Conservation (phyloP, 1,140 invertebrate species). For the Drosophila arawakana region DNA sequence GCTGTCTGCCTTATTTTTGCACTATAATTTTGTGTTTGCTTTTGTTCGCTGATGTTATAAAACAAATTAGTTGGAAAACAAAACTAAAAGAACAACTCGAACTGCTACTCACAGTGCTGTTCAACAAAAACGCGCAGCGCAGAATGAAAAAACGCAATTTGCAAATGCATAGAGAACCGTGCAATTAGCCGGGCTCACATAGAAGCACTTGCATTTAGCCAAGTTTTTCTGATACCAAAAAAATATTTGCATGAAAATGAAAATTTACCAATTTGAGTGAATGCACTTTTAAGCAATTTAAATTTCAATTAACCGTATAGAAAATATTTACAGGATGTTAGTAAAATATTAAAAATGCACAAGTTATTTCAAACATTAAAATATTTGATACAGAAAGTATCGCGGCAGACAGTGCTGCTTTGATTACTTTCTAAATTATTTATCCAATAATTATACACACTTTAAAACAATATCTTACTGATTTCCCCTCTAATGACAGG, state of each 20-base stretch:
- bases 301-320: not conserved
- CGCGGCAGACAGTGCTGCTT: no score
- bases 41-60: constrained; percentile 74
- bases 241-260: constrained; percentile 6
- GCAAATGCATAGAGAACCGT: constrained; percentile 57
- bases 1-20: constrained; percentile 69
- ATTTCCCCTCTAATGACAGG: not conserved
- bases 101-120: not conserved
- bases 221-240: not conserved
- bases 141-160: constrained; percentile 52
- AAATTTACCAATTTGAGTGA: constrained; percentile 15
- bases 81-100: constrained; percentile 38
- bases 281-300: not conserved
- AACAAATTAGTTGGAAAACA: constrained; percentile 76
- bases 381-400: no score
- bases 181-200: constrained; percentile 71
- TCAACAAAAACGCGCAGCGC: no score
- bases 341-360: no score
- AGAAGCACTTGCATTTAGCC: constrained; percentile 28
- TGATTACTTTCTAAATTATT: no score
- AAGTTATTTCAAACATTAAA: no score
- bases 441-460: not conserved
- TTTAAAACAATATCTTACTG: not conserved
- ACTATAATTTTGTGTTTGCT: constrained; percentile 73
- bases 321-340: no score